These are phyloP conservation scores for Silurus asotus DNA, from an alignment of 2,113 vertebrate genomes.

Conservation along the genomic window DNA sequence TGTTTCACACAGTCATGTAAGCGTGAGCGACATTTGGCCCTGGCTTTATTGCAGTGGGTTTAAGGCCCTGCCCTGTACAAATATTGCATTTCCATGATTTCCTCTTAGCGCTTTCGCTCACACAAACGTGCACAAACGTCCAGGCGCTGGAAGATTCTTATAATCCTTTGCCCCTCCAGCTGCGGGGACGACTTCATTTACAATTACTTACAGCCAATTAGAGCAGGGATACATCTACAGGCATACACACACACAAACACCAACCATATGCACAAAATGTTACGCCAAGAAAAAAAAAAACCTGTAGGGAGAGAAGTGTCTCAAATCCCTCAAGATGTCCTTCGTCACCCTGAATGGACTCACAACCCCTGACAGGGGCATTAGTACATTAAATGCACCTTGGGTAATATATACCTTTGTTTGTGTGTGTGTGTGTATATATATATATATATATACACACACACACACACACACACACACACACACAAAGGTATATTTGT, in stretches of 20 bases:
- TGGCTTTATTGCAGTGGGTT: conserved; percentile 54
- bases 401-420: not conserved
- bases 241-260: conserved; percentile 41
- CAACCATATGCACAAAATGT: conserved; percentile 54
- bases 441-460: too few relatives aligned
- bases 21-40: conserved; percentile 42
- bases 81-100: conserved; percentile 57
- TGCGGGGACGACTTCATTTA: conserved; percentile 58
- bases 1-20: conserved; percentile 54
- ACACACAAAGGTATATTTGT: too few relatives aligned
- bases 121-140: conserved; percentile 32
- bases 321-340: conserved; percentile 26
- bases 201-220: conserved; percentile 62
- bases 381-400: conserved; percentile 34
- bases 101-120: conserved; percentile 43
- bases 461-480: too few relatives aligned
- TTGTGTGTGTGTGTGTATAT: too few relatives aligned
- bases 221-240: conserved; percentile 52
- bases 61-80: conserved; percentile 52
- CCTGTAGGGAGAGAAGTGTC: conserved; percentile 15
- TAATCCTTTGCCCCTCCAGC: conserved; percentile 31
- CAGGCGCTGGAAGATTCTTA: conserved; percentile 59
- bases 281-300: conserved; percentile 44
- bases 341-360: conserved; percentile 30
- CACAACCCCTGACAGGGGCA: conserved; percentile 37